Evolutionary conservation across 2,113 vertebrate genomes (phyloP), one percentile per base, ranked within the genome.

Genomic region (Nerophis ophidion): DNA sequence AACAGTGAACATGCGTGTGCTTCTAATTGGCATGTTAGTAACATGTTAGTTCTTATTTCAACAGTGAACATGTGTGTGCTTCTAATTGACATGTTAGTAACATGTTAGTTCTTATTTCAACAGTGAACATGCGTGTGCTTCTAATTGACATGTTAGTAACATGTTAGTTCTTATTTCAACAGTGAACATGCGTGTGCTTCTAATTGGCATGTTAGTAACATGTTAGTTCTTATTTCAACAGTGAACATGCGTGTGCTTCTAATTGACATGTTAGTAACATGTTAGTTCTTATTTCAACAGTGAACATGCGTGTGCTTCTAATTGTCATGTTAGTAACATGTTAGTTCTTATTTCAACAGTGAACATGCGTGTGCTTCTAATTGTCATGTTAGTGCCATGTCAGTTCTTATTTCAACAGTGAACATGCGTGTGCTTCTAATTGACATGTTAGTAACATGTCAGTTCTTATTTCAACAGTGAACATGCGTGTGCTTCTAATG

Each of bases 401-500:
- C 8, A 50, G 42, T 63, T 40, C 45, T 15, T 8, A 8, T 44
- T 2, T 44, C 10, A 44, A 44, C 9, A 12, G 40, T 12, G 4
- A 44, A 44, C 10, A 46, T 9, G 34, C 10, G 13, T 8, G 59
- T 4, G 1, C 52, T 48, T 75, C 19, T 75, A 49, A 81, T 42
- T 42, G 54, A 40, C 16, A 1, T n/a, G 10, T 35, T n/a, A 36
- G 7, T 42, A n/a, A n/a, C n/a, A n/a, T n/a, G n/a, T 12, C 8
- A 50, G 42, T 63, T 40, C 45, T 15, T 8, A 8, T 44, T 2
- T 44, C 10, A 44, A 44, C 9, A 12, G 40, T 12, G 4, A 44
- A 44, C 10, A 46, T 9, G 34, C 10, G 13, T 8, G 59, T 4
- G 1, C 52, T 48, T 75, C 19, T 75, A 49, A 81, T 74, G 62